Base-by-base conservation (phyloP, 1,140 invertebrate genomes). In the Rhynchophorus ferrugineus region DNA sequence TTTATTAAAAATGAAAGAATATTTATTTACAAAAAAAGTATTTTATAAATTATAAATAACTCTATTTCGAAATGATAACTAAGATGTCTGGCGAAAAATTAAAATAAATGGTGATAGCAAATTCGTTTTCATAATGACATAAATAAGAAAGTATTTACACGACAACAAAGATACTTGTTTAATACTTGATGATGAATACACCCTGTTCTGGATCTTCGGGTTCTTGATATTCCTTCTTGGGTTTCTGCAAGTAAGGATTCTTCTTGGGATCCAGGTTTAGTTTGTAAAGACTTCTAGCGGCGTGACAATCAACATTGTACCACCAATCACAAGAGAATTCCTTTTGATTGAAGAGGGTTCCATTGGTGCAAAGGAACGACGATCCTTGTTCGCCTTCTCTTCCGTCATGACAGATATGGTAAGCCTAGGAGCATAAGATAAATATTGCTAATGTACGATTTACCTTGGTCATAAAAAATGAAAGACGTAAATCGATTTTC, bases 271-370 rank as follows among this genome's bases (percentile, higher is more conserved):
- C 85, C 46, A 80, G 75, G 61, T 90, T 90, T 38, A 88, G 69
- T 44, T 73, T 79, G 68, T 85, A 85, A 43, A 79, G 70, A 39
- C 71, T 68, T 2, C 75, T 73, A 17, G 85, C 85, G 60, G 83
- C 77, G 6, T 75, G 76, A 58, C 82, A 92, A 63, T 91, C 83
- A 0, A 91, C 89, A 64, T 92, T 92, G 71, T 91, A 91, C 89
- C 89, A 92, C 89, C 89, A 93, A 65, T 93, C 90, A 60, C 91
- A 93, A 18, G 86, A 79, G 58, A 92, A 91, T 62, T 89, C 85
- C 35, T 82, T 76, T 64, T 93, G 90, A 65, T 89, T 89, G 66
- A 92, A 94, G 38, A 93, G 73, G 0, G 91, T 93, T 0, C 89
- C 89, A 63, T 92, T 91, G 3, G 88, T 83, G 67, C 91, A 93